A percentile compares a stretch with the other conserved stretches of the same genome.
These are phyloP conservation scores for Chiroxiphia lanceolata DNA, from an alignment of 2,797 vertebrate species.

Conservation along the genomic window DNA sequence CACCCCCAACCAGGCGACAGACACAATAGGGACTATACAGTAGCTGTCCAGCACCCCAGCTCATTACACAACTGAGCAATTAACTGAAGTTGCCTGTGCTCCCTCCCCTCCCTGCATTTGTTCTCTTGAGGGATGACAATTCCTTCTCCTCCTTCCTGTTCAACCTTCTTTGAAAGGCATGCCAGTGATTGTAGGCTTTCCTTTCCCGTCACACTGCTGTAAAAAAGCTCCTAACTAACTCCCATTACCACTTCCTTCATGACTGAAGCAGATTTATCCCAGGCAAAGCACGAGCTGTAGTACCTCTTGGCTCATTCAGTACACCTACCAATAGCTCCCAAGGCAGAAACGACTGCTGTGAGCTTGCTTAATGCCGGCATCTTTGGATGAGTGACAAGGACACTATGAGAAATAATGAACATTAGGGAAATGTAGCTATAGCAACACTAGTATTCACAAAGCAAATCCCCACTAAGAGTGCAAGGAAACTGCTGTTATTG, in stretches of 20 bases:
- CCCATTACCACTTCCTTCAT: background rate
- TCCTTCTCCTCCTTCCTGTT: background rate
- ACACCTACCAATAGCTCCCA: conserved; percentile 6
- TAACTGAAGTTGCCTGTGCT: conserved; percentile 76
- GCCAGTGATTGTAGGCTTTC: background rate
- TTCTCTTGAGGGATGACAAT: conserved; percentile 75
- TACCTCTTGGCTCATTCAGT: conserved; percentile 12
- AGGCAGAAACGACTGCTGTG: conserved; percentile 27
- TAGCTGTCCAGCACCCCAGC: conserved; percentile 15
- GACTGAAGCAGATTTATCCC: background rate
- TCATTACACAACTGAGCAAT: conserved; percentile 78
- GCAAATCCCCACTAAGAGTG: background rate
- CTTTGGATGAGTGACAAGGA: conserved; percentile 22
- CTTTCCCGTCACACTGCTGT: background rate
- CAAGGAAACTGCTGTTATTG: background rate
- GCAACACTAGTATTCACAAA: conserved; percentile 12
- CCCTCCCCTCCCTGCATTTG: conserved; percentile 78
- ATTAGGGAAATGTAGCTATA: conserved; percentile 33
- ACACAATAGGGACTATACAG: conserved; percentile 25
- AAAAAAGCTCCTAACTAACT: background rate
- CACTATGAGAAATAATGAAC: background rate
- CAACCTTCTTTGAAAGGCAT: background rate
- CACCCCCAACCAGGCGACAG: background rate
- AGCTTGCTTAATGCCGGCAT: background rate
- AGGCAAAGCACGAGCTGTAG: background rate